Base-by-base conservation (phyloP, 2,797 vertebrate species). In the Molossus molossus region DNA sequence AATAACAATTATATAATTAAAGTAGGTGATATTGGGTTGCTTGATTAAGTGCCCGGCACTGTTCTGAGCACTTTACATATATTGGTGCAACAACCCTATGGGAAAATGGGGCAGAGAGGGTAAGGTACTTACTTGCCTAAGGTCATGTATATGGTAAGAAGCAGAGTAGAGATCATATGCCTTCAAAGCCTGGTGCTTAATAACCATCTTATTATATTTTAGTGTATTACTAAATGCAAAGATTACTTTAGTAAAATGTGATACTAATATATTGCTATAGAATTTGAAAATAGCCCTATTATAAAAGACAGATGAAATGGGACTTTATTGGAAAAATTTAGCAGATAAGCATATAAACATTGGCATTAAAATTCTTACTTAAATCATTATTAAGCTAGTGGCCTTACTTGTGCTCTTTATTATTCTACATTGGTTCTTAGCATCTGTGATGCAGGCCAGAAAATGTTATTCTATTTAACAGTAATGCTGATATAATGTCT, bases 1-100 rank as follows among this genome's bases (percentile, higher is more conserved):
- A 93, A 87, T 83, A 81, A 69, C 84, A 62, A 69, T 85, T 87
- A 73, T 20, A 2, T 94, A 69, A 85, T 79, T 84, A 90, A 82
- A 80, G 58, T 76, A 96, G 94, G 62, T 88, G 64, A 75, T 15
- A 33, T 69, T 89, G 64, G 45, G 11, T 79, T 96, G 45, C 11
- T 81, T 88, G 33, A 72, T 82, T 89, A 83, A 73, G 60, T 58
- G 12, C 27, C n/a, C 92, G 58, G 14, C 37, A 65, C 70, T 45
- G 11, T 95, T 94, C 4, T 91, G 50, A 84, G 76, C 3, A n/a
- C n/a, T 90, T 87, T 25, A 40, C 1, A 2, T 80, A 17, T 75
- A 67, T n/a, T 92, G 60, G 20, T 79, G 37, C 48, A 37, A 25
- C 3, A 87, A 6, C 53, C 29, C 25, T 53, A 25, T 64, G 62